phyloP scores from a whole-genome alignment of 1,140 invertebrate genomes.

The Penaeus japonicus region DNA sequence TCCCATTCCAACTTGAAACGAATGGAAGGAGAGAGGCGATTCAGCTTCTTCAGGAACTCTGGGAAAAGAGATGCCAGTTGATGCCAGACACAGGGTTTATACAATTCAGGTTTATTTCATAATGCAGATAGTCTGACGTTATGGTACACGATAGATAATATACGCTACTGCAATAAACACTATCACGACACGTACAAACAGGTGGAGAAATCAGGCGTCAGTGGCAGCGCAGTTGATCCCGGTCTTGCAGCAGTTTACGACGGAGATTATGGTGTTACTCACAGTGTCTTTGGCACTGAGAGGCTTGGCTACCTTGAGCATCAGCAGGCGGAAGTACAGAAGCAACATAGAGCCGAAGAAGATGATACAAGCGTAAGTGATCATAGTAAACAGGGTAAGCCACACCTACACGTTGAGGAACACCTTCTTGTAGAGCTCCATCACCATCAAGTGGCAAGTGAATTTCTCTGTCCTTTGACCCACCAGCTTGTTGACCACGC shows the following conservation, averaged over 20 bases:
- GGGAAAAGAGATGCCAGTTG: too few species aligned
- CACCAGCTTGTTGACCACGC: conserved; percentile 42
- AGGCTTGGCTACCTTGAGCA: conserved; percentile 53
- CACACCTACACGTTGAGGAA: conserved; percentile 57
- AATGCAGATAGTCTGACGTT: too few species aligned
- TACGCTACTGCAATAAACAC: too few species aligned
- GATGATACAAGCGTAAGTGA: conserved; percentile 45
- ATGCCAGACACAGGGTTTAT: too few species aligned
- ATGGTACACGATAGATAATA: too few species aligned
- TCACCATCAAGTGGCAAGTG: conserved; percentile 57
- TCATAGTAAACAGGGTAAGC: conserved; percentile 47
- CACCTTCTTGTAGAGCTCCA: conserved; percentile 59
- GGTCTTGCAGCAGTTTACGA: conserved; percentile 49
- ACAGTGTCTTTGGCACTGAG: conserved; percentile 55
- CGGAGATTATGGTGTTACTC: conserved; percentile 51
- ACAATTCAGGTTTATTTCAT: too few species aligned
- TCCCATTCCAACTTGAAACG: too few species aligned
- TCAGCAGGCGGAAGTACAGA: conserved; percentile 52
- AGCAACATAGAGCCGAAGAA: conserved; percentile 54
- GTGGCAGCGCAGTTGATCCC: too few species aligned
- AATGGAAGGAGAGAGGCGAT: too few species aligned
- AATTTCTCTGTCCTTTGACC: conserved; percentile 51
- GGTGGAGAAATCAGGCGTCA: conserved; percentile 40
- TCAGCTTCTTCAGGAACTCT: too few species aligned
- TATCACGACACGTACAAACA: too few species aligned